Conservation (phyloP, 2,888 invertebrate genomes). For the Tinea trinotella region DNA sequence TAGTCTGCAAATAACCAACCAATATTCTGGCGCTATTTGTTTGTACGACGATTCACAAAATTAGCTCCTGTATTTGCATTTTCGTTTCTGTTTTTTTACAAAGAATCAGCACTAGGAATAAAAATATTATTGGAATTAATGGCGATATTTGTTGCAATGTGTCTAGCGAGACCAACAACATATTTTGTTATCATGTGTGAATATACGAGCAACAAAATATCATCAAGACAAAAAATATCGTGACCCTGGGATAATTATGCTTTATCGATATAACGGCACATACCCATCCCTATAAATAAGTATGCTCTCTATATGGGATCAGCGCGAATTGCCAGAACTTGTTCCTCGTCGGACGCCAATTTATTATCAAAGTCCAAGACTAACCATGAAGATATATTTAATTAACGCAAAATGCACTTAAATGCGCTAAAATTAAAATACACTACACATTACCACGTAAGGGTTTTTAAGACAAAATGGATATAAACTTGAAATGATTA, state of each 20-base stretch:
- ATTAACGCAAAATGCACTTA: conserved; percentile 22
- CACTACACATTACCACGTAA: background rate
- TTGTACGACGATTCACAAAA: no score
- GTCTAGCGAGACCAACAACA: no score
- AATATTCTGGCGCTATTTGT: no score
- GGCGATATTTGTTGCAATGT: no score
- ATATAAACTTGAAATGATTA: conserved; percentile 65
- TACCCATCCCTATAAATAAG: conserved; percentile 25
- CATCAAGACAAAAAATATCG: no score
- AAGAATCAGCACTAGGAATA: no score
- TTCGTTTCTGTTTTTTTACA: no score
- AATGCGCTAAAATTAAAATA: conserved; percentile 5
- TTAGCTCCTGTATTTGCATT: no score
- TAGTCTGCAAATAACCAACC: no score
- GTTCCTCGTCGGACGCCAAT: conserved; percentile 57
- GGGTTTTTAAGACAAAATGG: conserved; percentile 47
- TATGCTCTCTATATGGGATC: conserved; percentile 38
- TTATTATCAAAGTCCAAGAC: conserved; percentile 63
- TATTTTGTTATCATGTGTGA: no score
- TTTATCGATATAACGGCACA: background rate
- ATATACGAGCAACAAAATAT: no score
- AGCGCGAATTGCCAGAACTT: conserved; percentile 52
- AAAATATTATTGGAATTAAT: no score
- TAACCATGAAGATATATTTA: conserved; percentile 35
- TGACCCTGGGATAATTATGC: background rate